Evolutionary conservation across 2,113 vertebrate genomes (phyloP).

Genomic region (Vulpes ferrilata): DNA sequence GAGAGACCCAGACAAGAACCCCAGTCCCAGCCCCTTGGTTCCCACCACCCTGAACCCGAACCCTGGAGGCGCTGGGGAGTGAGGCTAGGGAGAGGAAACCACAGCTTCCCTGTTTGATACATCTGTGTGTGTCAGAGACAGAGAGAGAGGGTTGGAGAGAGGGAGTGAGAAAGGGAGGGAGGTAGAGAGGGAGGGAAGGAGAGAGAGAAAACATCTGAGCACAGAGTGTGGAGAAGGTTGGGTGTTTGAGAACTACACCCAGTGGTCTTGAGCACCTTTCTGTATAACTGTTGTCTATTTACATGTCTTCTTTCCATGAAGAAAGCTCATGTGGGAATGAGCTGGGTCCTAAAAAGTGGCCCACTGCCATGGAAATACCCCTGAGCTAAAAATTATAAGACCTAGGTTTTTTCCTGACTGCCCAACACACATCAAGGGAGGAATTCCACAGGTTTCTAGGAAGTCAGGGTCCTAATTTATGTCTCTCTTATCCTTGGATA

Average conservation of each 20-base stretch:
- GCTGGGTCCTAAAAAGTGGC: not conserved
- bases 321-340: too few species aligned
- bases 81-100: not conserved
- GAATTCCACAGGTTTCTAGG: not conserved
- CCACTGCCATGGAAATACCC: too few species aligned
- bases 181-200: too few species aligned
- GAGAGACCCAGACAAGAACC: constrained; percentile 57
- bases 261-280: too few species aligned
- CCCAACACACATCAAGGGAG: not conserved
- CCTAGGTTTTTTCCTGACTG: not conserved
- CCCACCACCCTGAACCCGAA: too few species aligned
- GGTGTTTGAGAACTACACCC: not conserved
- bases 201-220: not conserved
- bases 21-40: not conserved
- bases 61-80: fast-evolving
- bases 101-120: not conserved
- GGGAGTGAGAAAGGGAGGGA: not conserved
- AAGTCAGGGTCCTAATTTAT: not conserved
- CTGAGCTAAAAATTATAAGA: not conserved
- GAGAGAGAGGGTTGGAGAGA: not conserved
- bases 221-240: not conserved
- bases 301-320: too few species aligned
- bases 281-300: too few species aligned
- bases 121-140: not conserved
- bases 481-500: not conserved